Base-by-base conservation (phyloP, 2,797 vertebrate genomes). In the Sebastes dallii region DNA sequence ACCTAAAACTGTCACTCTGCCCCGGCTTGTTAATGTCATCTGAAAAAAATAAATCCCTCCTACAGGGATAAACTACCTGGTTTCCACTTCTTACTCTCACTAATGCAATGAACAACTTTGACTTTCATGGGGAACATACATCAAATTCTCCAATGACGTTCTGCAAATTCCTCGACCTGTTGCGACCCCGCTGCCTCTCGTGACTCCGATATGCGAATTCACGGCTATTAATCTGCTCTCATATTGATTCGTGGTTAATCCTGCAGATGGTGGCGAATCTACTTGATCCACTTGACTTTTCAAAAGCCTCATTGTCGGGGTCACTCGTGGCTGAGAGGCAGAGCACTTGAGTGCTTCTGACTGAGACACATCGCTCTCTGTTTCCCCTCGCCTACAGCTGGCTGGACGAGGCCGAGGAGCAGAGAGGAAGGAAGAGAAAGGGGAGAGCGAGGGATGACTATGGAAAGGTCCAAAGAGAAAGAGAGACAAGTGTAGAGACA, bases 281-380 rank as follows among this genome's bases (percentile, higher is more conserved):
- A 85, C 88, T 90, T 68, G 68, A 89, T 87, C 89, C 90, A 89
- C 92, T 94, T 91, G 90, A 91, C 92, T 92, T 87, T 84, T 92
- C 81, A 91, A 93, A 93, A 89, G 88, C 85, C 89, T 88, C 86
- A 85, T 89, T 92, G 89, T 91, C 68, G 69, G 34, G 91, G 89
- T 90, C 88, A 89, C 85, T 89, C 32, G 29, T 86, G 85, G 81
- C 80, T 71, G 86, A 92, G 88, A 89, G 93, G 86, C 85, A 81
- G 81, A 82, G 79, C 87, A 88, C 90, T 88, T 58, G 82, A 93
- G 77, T 54, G 16, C 62, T 81, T 77, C 87, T 81, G 85, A 87
- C 77, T 30, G 82, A 84, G 84, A 88, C 87, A 88, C 87, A 81
- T 67, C 54, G 22, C 78, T 81, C 81, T 83, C 79, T 88, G 86